These are phyloP conservation scores for Thymelicus lineola DNA, from an alignment of 2,888 invertebrate genomes.

Conservation along the genomic window DNA sequence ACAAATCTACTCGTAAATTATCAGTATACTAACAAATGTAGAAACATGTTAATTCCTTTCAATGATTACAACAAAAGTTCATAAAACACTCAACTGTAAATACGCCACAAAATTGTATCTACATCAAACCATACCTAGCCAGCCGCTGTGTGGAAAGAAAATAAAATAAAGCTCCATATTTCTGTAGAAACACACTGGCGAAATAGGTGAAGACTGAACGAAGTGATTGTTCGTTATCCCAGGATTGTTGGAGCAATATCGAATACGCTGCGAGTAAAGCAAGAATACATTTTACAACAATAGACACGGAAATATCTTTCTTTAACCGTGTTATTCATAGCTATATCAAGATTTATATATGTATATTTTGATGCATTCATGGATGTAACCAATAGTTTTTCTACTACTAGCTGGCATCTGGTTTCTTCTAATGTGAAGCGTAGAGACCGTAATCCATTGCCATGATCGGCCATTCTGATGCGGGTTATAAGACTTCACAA, in stretches of 20 bases:
- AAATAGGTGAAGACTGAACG: conserved; percentile 24
- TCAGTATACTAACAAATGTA: no score
- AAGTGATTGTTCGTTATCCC: conserved; percentile 22
- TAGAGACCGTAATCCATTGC: no score
- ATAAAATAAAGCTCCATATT: conserved; percentile 22
- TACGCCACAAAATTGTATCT: conserved; percentile 7
- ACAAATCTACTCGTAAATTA: no score
- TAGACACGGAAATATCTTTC: conserved; percentile 1
- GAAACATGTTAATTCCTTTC: no score
- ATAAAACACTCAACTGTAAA: not conserved
- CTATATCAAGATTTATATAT: not conserved
- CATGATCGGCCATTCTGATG: no score
- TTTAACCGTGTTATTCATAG: conserved; percentile 4
- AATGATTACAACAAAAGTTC: no score
- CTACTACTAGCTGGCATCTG: no score
- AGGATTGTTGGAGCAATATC: conserved; percentile 25
- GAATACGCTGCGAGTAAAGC: conserved; percentile 20
- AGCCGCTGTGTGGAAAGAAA: conserved; percentile 14
- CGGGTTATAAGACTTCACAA: no score
- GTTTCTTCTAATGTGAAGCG: no score
- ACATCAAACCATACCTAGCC: not conserved
- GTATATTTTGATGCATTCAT: no score
- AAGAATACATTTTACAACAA: conserved; percentile 5
- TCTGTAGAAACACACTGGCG: conserved; percentile 10
- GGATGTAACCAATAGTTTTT: no score